Base-by-base conservation (phyloP, 2,113 vertebrate genomes). In the Candoia aspera region DNA sequence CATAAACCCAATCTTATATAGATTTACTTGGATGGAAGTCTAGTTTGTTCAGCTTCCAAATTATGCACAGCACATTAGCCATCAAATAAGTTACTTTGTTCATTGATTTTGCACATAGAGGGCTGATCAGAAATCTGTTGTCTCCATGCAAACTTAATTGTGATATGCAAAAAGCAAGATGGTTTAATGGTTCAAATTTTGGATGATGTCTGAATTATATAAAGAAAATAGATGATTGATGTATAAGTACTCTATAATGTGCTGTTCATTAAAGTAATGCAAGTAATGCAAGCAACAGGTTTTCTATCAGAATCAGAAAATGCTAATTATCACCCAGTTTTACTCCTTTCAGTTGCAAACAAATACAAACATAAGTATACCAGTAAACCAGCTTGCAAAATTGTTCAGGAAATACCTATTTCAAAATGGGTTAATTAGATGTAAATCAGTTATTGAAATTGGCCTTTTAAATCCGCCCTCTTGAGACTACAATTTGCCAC, bases 361-460 rank as follows among this genome's bases (percentile, higher is more conserved):
- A 19, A 87, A 37, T 62, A 17, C 23, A 37, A 15, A 26, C 15
- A 49, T 84, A 59, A 29, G 24, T 8, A 57, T 4, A 37, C 11
- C n/a, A 83, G 15, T 37, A 0, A 57, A 13, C 26, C n/a, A 13
- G 79, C 58, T 37, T 84, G 73, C 37, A 57, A 55, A 15, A 33
- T 46, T 21, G 12, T 57, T 46, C n/a, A 57, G 23, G n/a, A 87
- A 73, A 87, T 23, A 21, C n/a, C 37, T 42, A 79, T 73, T 59
- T 73, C 37, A 73, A 87, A 91, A 87, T 68, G 29, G 26, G 46
- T 33, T n/a, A 53, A 3, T 53, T 33, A 53, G 21, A 87, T 91
- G 86, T 87, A 37, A 91, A 54, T 54, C 10, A 86, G 6, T 87
- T 55, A 46, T 73, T 91, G 55, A 73, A 58, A 91, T 73, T 21